Percentiles rank a stretch among this genome's conserved stretches.
These are phyloP conservation scores for Anoplius nigerrimus DNA, from an alignment of 2,888 invertebrate genomes.

Conservation along the genomic window DNA sequence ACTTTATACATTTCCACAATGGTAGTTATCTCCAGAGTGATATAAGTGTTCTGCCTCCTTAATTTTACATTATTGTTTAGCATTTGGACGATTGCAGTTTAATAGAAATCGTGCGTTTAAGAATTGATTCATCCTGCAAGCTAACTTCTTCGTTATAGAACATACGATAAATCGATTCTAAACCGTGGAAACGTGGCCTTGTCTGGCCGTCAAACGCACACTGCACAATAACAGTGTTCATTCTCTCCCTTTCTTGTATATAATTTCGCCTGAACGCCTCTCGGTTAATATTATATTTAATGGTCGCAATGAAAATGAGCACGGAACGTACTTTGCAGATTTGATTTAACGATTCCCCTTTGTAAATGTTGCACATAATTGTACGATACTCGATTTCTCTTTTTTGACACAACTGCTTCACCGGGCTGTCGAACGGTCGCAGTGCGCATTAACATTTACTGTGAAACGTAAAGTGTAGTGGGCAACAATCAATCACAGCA, in stretches of 20 bases:
- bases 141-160: slow-evolving; percentile 18
- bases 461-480: no score
- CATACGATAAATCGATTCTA: slow-evolving; percentile 28
- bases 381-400: neutral
- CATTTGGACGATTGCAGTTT: slow-evolving; percentile 51
- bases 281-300: slow-evolving; percentile 25
- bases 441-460: no score
- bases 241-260: slow-evolving; percentile 21
- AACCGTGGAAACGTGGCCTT: slow-evolving; percentile 21
- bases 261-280: slow-evolving; percentile 30
- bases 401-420: neutral
- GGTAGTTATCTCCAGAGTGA: slow-evolving; percentile 33
- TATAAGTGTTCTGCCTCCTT: slow-evolving; percentile 35
- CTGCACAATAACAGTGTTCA: slow-evolving; percentile 31
- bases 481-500: no score
- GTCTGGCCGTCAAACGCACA: slow-evolving; percentile 29
- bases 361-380: slow-evolving; percentile 16
- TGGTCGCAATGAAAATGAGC: slow-evolving; percentile 35
- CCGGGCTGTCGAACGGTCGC: neutral
- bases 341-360: slow-evolving; percentile 19
- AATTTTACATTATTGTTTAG: slow-evolving; percentile 56
- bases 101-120: slow-evolving; percentile 37
- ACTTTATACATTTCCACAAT: slow-evolving; percentile 34
- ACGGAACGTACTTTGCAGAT: no score
- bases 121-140: slow-evolving; percentile 23